Percentiles rank a stretch among this genome's conserved stretches.
phyloP scores from a whole-genome alignment of 2,888 invertebrate genomes.

The Drosophila rubida region DNA sequence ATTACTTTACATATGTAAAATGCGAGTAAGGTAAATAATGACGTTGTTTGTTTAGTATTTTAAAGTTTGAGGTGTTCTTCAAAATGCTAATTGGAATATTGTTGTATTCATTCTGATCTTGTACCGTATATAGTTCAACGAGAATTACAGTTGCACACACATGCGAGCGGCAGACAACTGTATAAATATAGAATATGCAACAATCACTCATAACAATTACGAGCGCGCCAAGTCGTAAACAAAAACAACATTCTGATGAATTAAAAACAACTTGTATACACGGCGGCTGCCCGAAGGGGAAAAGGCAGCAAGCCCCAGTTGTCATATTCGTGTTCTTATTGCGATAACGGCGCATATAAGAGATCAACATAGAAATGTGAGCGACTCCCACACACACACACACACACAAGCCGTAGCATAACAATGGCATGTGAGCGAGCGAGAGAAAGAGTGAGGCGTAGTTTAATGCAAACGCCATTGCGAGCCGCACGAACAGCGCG shows the following conservation, averaged over 20 bases:
- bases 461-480: neutral
- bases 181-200: constrained; percentile 35
- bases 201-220: constrained; percentile 25
- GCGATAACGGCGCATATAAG: constrained; percentile 17
- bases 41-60: neutral
- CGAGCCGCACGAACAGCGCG: constrained; percentile 2
- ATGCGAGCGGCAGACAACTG: constrained; percentile 18
- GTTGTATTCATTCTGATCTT: neutral
- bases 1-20: constrained; percentile 63
- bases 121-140: constrained; percentile 1
- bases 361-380: constrained; percentile 14
- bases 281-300: neutral
- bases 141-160: neutral
- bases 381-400: constrained; percentile 9
- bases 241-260: constrained; percentile 33
- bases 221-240: constrained; percentile 15
- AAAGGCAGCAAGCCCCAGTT: neutral
- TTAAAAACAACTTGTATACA: constrained; percentile 26
- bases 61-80: too few species aligned
- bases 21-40: constrained; percentile 22
- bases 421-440: neutral
- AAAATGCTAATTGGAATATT: too few species aligned
- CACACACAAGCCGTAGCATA: constrained; percentile 3
- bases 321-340: constrained; percentile 1
- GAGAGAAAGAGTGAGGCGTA: neutral